Percentiles rank a stretch among this genome's conserved stretches.
Evolutionary conservation across 2,888 invertebrate species (phyloP).

Genomic region (Xanthorhoe spadicearia): DNA sequence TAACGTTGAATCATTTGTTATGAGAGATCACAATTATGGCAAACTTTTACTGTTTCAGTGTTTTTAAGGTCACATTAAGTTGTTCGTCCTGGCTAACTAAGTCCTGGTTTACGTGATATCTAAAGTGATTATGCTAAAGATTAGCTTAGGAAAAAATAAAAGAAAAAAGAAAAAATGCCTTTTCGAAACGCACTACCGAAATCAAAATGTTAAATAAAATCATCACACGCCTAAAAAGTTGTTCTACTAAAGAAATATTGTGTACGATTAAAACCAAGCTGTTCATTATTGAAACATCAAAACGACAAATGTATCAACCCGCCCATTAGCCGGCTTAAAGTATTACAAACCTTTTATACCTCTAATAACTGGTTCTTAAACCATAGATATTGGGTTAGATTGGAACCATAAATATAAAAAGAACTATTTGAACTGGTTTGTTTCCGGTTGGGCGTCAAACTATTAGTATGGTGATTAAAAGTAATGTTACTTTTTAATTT

Average conservation of each 20-base stretch:
- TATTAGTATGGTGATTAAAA: constrained; percentile 35
- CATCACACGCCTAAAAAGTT: not conserved
- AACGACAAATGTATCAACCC: constrained; percentile 17
- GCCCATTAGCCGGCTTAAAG: constrained; percentile 22
- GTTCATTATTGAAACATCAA: not conserved
- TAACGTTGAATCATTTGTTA: not conserved
- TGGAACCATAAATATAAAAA: constrained; percentile 27
- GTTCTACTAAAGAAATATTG: not conserved
- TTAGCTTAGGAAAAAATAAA: no score
- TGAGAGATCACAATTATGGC: not conserved
- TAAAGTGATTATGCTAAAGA: no score
- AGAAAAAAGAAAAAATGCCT: not conserved
- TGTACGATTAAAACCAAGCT: not conserved
- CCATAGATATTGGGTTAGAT: constrained; percentile 21
- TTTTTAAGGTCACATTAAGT: no score
- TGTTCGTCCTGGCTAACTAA: no score
- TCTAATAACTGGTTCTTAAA: constrained; percentile 21
- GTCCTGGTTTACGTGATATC: no score
- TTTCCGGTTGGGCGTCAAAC: constrained; percentile 33
- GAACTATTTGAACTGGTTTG: constrained; percentile 23
- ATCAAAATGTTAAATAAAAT: not conserved
- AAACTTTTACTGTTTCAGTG: not conserved
- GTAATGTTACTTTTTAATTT: constrained; percentile 28
- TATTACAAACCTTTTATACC: constrained; percentile 23
- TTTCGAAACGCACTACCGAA: not conserved